Evolutionary conservation across 2,113 vertebrate genomes (phyloP), one percentile per base, ranked within the genome.

Genomic region (Electrona antarctica): DNA sequence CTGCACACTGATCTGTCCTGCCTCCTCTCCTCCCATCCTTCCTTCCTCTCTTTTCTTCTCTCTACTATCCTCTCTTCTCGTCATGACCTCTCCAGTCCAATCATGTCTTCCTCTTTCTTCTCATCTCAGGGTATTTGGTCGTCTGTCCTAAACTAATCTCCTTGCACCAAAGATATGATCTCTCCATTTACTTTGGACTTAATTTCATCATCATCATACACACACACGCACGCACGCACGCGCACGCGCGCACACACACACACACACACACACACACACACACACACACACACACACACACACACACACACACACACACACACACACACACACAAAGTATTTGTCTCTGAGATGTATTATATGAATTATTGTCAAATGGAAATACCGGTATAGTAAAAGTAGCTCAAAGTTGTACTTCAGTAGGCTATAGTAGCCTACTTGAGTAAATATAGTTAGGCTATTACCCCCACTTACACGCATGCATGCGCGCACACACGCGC

Each of bases 161-260:
- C 21, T 21, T 72, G 65, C 71, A 78, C 21, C 21, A 21, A 21
- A 21, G 68, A 71, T 64, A 6, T 60, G 8, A 88, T 87, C 79
- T 6, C 59, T 85, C 89, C 82, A 15, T 60, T 63, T 45, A 14
- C 85, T 77, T 82, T 72, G 63, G 76, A 82, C 76, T 72, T 77
- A 64, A 80, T 62, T 63, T 79, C 77, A 64, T 74, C 67, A 52
- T 62, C 51, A 66, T 81, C 77, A 71, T 56, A 8, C 0, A 8
- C n/a, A 8, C 45, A 63, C 14, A 50, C 14, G 49, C 8, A 50
- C 4, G 15, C 5, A 49, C 7, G 49, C n/a, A 46, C 45, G 14
- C 46, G 21, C n/a, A 48, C 8, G 21, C 14, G 15, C 60, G 48
- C 60, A 48, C 8, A 14, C n/a, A 21, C 3, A 13, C 61, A 48